Conservation (phyloP, 2,113 vertebrate species). For the Ctenodactylus gundi region DNA sequence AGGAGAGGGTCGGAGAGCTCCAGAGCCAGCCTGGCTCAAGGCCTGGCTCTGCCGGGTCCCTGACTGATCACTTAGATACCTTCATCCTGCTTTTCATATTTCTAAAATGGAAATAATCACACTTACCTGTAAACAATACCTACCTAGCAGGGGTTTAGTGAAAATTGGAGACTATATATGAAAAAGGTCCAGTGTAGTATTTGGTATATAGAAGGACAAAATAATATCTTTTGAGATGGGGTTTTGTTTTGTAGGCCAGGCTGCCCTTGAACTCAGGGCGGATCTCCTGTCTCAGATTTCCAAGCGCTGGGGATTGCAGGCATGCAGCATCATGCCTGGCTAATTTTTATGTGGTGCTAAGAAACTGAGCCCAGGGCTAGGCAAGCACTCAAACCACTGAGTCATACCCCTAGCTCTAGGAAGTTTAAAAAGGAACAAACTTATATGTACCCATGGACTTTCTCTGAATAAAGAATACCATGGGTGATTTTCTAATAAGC, state of each 20-base stretch:
- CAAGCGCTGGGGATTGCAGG: too few species aligned
- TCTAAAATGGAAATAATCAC: neutral
- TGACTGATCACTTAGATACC: neutral
- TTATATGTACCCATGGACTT: neutral
- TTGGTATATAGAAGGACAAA: neutral
- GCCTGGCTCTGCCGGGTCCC: neutral
- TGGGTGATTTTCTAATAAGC: neutral
- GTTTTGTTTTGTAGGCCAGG: too few species aligned
- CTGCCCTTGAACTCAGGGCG: too few species aligned
- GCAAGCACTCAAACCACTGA: too few species aligned
- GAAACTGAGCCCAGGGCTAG: too few species aligned
- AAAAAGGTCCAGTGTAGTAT: neutral
- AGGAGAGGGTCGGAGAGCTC: neutral
- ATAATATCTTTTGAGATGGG: too few species aligned
- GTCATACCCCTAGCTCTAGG: too few species aligned
- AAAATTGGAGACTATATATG: neutral
- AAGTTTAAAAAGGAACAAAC: neutral
- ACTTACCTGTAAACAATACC: too few species aligned
- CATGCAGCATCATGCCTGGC: too few species aligned
- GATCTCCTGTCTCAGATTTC: too few species aligned
- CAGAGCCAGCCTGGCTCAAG: neutral
- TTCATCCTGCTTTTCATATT: neutral
- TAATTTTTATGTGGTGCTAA: too few species aligned
- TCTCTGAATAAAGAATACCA: neutral
- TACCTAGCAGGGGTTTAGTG: neutral